These are phyloP conservation scores for Euplagia quadripunctaria DNA, from an alignment of 2,888 invertebrate genomes.

Conservation along the genomic window DNA sequence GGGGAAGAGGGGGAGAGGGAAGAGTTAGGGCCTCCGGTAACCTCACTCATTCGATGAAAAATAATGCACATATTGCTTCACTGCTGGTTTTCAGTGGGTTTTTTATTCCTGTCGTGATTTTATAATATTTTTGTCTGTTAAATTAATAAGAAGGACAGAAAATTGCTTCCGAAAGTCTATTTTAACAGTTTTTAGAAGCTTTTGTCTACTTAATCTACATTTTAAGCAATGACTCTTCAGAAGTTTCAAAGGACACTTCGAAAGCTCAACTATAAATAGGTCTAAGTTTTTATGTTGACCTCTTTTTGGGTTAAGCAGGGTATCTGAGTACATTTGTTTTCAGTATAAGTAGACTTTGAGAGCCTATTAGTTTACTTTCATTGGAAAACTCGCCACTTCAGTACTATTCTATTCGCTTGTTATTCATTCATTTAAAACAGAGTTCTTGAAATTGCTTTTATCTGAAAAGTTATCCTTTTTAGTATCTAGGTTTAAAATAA, in stretches of 20 bases:
- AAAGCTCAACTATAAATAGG: conserved; percentile 41
- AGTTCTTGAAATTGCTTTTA: background rate
- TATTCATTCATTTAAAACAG: background rate
- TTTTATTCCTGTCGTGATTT: too few relatives aligned
- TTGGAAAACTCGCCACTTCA: conserved; percentile 4
- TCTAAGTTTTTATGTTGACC: conserved; percentile 31
- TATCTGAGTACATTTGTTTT: conserved; percentile 19
- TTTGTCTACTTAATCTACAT: conserved; percentile 36
- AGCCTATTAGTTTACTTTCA: conserved; percentile 9
- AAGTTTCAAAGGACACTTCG: conserved; percentile 43
- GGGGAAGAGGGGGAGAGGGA: too few relatives aligned
- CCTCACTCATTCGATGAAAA: too few relatives aligned
- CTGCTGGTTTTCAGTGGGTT: too few relatives aligned
- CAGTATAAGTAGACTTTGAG: conserved; percentile 11
- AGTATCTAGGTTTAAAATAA: too few relatives aligned
- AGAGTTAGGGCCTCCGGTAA: too few relatives aligned
- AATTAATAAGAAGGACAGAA: conserved; percentile 4
- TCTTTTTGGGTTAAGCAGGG: conserved; percentile 20
- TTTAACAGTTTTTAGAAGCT: conserved; percentile 28
- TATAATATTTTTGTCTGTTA: background rate
- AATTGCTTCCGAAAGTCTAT: conserved; percentile 6
- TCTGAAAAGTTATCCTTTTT: background rate
- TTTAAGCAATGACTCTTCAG: conserved; percentile 42
- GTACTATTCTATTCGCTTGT: background rate
- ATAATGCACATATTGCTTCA: too few relatives aligned